A percentile compares a stretch with the other conserved stretches of the same genome.
Evolutionary conservation across 1,140 invertebrate species (phyloP).

Genomic region (Gonatopus flavifemur): DNA sequence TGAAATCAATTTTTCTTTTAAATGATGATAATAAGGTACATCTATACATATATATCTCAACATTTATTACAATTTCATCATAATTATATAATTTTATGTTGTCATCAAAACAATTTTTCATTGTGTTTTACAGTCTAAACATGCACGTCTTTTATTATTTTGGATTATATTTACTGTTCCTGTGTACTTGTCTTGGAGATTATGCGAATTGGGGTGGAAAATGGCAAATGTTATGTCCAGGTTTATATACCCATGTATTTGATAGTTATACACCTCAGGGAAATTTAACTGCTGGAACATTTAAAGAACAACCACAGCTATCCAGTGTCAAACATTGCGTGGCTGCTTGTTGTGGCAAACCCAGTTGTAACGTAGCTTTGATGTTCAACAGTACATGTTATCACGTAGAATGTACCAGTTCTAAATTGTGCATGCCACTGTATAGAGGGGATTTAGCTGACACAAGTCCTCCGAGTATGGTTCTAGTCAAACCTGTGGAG

Average conservation of each 20-base stretch:
- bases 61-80: slow-evolving; percentile 9
- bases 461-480: slow-evolving; percentile 69
- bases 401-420: slow-evolving; percentile 71
- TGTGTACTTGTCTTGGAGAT: slow-evolving; percentile 34
- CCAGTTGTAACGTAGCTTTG: slow-evolving; percentile 76
- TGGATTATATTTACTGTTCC: slow-evolving; percentile 35
- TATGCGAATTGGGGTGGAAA: slow-evolving; percentile 41
- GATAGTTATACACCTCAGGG: slow-evolving; percentile 54
- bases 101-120: neutral
- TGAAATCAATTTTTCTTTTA: slow-evolving; percentile 8
- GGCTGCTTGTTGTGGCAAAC: slow-evolving; percentile 69
- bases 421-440: slow-evolving; percentile 71
- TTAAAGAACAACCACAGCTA: slow-evolving; percentile 60
- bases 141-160: slow-evolving; percentile 35
- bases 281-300: slow-evolving; percentile 65
- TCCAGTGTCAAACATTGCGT: slow-evolving; percentile 68
- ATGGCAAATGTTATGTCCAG: slow-evolving; percentile 44
- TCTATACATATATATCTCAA: too few relatives aligned
- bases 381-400: slow-evolving; percentile 76
- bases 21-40: slow-evolving; percentile 13
- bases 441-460: slow-evolving; percentile 60
- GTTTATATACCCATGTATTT: slow-evolving; percentile 43
- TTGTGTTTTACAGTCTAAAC: slow-evolving; percentile 31
- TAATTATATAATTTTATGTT: neutral
- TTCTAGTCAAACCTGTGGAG: slow-evolving; percentile 71